Conservation (phyloP, 2,113 vertebrate genomes). For the Pygoscelis antarcticus region DNA sequence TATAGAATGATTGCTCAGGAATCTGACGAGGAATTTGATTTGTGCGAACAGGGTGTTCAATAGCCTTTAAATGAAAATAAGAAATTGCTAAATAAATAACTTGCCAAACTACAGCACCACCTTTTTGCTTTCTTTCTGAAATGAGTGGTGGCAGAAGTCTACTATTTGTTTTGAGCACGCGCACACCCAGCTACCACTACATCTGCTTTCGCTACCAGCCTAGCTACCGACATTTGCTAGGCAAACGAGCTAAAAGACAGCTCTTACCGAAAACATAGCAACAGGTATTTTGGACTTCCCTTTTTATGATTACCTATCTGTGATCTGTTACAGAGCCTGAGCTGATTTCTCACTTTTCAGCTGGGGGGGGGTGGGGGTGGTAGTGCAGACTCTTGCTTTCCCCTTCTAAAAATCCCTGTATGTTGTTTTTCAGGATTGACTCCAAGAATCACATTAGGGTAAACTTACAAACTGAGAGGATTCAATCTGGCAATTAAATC, state of each 20-base stretch:
- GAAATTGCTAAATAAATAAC: not conserved
- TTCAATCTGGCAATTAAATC: not conserved
- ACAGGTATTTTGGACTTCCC: not conserved
- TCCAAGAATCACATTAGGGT: not conserved
- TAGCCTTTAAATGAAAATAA: constrained; percentile 76
- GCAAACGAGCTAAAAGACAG: not conserved
- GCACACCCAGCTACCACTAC: not conserved
- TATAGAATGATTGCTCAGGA: constrained; percentile 97
- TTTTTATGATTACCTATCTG: not conserved
- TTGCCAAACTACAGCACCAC: not conserved
- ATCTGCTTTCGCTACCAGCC: not conserved
- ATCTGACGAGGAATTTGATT: constrained; percentile 99
- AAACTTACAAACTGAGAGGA: not conserved
- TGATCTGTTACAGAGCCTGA: not conserved
- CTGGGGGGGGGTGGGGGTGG: not conserved
- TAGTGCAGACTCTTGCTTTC: not conserved
- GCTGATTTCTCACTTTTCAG: not conserved
- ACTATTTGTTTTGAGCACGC: not conserved
- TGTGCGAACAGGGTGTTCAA: constrained; percentile 95
- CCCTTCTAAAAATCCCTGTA: not conserved
- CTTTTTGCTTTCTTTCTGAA: not conserved
- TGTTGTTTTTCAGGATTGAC: not conserved
- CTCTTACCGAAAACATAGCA: not conserved
- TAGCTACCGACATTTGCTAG: not conserved
- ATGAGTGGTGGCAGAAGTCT: not conserved